Evolutionary conservation across 1,140 invertebrate genomes (phyloP), one percentile per base, ranked within the genome.

Genomic region (Neodiprion fabricii): DNA sequence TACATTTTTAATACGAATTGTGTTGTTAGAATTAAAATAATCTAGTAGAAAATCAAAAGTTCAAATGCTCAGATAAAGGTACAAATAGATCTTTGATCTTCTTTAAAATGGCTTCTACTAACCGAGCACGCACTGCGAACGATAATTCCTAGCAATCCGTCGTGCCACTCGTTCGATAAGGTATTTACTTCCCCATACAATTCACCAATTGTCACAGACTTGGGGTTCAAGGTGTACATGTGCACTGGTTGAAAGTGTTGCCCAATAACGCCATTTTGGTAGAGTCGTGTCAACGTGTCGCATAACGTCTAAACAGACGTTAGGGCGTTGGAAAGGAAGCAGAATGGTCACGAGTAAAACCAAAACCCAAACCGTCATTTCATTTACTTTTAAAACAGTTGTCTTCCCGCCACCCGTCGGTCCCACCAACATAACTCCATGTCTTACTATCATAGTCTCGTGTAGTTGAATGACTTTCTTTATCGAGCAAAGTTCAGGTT

Each of bases 351-450:
- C 53, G 5, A 61, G n/a, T 17, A 61, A 61, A 61, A 14, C 11
- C 53, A 61, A 61, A 61, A 14, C 11, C n/a, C 4, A 68, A 21
- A 70, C 40, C 10, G 12, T 12, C 17, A 48, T 67, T 69, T 40
- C 65, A 80, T 84, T 87, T 81, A 93, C 92, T 74, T 91, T 89
- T 21, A 94, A 85, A 9, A 95, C 91, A 9, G 92, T 91, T 0
- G 93, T 93, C 86, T 96, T 96, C 7, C 95, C 95, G 1, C 95
- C 93, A 66, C 95, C 95, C 0, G 96, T 96, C 3, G 95, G 94
- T 8, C 97, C 97, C 10, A 98, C 96, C 47, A 97, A 89, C 96
- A 98, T 98, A 21, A 98, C 96, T 23, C 96, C 96, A 91, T 97
- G 96, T 49, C 96, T 90, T 1, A 98, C 96, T 80, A 94, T 93